These are phyloP conservation scores for Platyscelio sp. DNA, from an alignment of 2,888 invertebrate species.

Conservation along the genomic window DNA sequence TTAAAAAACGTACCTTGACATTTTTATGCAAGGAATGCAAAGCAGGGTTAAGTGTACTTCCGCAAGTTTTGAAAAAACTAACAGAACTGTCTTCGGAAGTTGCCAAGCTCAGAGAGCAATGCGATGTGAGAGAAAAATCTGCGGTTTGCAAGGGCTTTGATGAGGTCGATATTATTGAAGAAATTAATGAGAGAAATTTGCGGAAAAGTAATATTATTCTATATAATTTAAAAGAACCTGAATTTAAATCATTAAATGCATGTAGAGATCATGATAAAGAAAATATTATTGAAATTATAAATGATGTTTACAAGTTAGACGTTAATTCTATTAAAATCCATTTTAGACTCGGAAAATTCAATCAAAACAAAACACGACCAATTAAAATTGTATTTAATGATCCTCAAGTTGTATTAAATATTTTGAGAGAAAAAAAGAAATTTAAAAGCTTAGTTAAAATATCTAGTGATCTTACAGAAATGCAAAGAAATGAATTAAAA, in stretches of 20 bases:
- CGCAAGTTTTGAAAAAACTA: not conserved
- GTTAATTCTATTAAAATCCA: no score
- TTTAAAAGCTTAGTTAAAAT: not conserved
- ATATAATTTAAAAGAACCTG: no score
- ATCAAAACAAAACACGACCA: not conserved
- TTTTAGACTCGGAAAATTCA: no score
- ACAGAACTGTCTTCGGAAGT: not conserved
- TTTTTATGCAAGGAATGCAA: not conserved
- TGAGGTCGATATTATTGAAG: not conserved
- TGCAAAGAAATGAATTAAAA: not conserved
- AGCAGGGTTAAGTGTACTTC: not conserved
- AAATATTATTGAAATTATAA: no score
- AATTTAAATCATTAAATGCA: no score
- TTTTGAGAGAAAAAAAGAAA: conserved; percentile 4
- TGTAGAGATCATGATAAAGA: no score
- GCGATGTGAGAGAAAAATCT: not conserved
- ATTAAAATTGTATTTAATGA: not conserved
- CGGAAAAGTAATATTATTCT: no score
- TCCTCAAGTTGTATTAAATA: not conserved
- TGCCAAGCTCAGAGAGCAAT: not conserved
- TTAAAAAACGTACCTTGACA: not conserved
- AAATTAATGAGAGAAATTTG: no score
- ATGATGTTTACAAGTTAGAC: no score
- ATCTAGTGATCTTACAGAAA: not conserved
- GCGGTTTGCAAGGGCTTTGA: no score